Percentiles rank a stretch among this genome's conserved stretches.
phyloP scores from a whole-genome alignment of 2,797 vertebrate species.

The Diglossa cyanea region DNA sequence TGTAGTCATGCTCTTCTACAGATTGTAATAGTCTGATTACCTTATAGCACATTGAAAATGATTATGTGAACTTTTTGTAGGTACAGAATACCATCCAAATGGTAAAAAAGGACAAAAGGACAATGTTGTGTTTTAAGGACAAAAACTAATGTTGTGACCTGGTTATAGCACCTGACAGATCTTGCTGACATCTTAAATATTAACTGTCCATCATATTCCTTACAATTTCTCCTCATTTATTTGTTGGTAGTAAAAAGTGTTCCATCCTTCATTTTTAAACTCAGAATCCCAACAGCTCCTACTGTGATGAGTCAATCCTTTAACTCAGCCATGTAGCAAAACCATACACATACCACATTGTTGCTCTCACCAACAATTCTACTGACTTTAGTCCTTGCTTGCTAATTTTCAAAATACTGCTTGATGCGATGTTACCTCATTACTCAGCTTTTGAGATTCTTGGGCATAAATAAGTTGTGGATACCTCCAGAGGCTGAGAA shows the following conservation, averaged over 20 bases:
- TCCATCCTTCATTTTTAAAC: neutral
- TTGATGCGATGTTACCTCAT: neutral
- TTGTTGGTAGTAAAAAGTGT: neutral
- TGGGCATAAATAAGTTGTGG: neutral
- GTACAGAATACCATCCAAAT: neutral
- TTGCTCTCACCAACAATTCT: neutral
- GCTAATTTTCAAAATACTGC: neutral
- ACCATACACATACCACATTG: neutral
- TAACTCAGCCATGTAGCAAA: neutral
- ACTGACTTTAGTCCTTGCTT: neutral
- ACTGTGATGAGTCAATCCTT: neutral
- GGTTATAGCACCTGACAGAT: neutral
- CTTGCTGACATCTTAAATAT: neutral
- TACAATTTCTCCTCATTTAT: neutral
- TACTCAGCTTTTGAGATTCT: neutral
- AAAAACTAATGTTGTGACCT: neutral
- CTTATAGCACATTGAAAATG: neutral
- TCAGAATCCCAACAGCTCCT: neutral
- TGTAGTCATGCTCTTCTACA: neutral
- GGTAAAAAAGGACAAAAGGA: neutral
- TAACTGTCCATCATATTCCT: neutral
- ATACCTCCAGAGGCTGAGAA: neutral
- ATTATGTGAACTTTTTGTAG: neutral
- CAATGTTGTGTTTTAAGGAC: neutral
- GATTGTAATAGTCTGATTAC: neutral